Base-by-base conservation (phyloP, 2,797 vertebrate genomes). In the Ceryle rudis region DNA sequence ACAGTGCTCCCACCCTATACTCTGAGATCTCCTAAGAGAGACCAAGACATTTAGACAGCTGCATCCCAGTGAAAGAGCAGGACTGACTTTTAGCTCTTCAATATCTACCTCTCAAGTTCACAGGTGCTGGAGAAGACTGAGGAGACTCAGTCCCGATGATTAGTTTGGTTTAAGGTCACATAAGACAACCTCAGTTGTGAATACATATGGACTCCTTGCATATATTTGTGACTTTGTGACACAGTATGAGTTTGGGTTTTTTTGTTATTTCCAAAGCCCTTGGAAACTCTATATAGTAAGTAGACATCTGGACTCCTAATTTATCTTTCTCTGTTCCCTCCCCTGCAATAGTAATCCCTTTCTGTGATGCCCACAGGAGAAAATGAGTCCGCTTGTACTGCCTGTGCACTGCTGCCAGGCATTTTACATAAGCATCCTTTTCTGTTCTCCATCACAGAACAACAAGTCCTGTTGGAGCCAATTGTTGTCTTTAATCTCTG, bases 261-360 rank as follows among this genome's bases (percentile, higher is more conserved):
- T 62, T 46, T 49, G 85, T 90, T 83, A 37, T 93, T 95, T 78
- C 67, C 69, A 64, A 91, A 89, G 21, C 31, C 60, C 52, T 77
- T 55, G 11, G 67, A 90, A 95, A 64, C 21, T 47, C 13, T 67
- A 31, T 52, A 52, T 33, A 70, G 23, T 83, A 31, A 83, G 35
- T 21, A 72, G 86, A 90, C 88, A 94, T 85, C 93, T 97, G 94
- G 93, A 80, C 74, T 94, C 35, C 60, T 93, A 23, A 84, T 95
- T 95, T 89, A 52, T 58, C 52, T 70, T 65, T 71, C 80, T 9
- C 10, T 62, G 31, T 73, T 81, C 55, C 77, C 83, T 51, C 54
- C 74, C 69, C 60, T 33, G 6, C 21, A 37, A 2, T 10, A 82
- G 42, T 90, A 95, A 94, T 97, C 88, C 84, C 74, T 92, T 79